Evolutionary conservation across 2,888 invertebrate species (phyloP), one percentile per base, ranked within the genome.

Genomic region (Bursaphelenchus okinawaensis): DNA sequence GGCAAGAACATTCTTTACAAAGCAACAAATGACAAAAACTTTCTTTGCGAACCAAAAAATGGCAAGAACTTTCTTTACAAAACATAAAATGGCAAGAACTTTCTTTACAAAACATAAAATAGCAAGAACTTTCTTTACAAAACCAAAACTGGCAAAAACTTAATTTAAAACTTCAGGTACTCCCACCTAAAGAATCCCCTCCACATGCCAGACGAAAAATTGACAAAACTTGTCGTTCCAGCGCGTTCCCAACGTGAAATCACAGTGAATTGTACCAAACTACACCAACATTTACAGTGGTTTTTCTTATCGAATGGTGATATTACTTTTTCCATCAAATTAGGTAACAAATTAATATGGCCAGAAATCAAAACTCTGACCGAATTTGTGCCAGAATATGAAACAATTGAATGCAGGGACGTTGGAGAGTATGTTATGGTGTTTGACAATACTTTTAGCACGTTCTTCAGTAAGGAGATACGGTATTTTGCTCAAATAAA

Each of bases 311-410:
- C 57, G 19, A 71, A 59, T 27, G 64, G 70, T 12, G 71, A 71
- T 60, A 62, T 71, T 50, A 68, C 62, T 24, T 71, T 71, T 50
- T 63, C 65, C 16, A 54, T 54, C 19, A 26, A 54, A 54, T n/a
- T n/a, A 24, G 19, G 19, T 12, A 19, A 26, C 19, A 12, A n/a
- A 40, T n/a, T 40, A 16, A 40, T 76, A 19, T 77, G 70, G 69
- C 76, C 78, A 40, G 69, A 70, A 12, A 75, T 76, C 63, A 75
- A 77, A 12, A 65, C 75, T 28, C 60, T 69, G 7, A 79, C 79
- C n/a, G 79, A 79, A 20, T 76, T 73, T 55, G 75, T 77, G 31
- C 79, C 79, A 1, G 79, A 79, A 52, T 73, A 69, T 50, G 77
- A 76, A 31, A 58, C 65, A 27, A 64, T 77, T 62, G 52, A 62